Conservation (phyloP, 2,113 vertebrate species). For the Piprites chloris region DNA sequence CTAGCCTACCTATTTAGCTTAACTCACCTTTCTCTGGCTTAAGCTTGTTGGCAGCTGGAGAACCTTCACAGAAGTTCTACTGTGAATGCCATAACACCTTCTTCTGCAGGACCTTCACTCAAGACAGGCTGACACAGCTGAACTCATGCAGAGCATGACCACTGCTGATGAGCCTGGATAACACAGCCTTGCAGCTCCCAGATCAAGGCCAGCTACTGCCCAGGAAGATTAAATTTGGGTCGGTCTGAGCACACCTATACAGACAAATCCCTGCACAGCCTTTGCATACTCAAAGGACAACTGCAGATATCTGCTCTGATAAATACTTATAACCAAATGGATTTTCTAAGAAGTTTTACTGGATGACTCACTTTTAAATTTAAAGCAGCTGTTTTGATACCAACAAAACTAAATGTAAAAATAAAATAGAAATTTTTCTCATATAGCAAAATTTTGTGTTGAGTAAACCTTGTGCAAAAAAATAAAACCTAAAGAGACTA, state of each 20-base stretch:
- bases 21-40: not conserved
- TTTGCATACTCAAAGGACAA: not conserved
- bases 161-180: accelerated
- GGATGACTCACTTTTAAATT: not conserved
- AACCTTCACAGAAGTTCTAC: not conserved
- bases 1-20: not conserved
- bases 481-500: not conserved
- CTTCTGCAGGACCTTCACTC: not conserved
- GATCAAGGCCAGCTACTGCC: not conserved
- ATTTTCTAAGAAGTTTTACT: not conserved
- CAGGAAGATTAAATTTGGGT: not conserved
- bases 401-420: not conserved
- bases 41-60: not conserved
- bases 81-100: not conserved
- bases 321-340: not conserved
- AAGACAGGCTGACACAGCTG: not conserved
- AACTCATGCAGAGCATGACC: not conserved
- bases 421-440: not conserved
- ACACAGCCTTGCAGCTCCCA: not conserved
- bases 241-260: not conserved
- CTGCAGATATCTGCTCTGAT: not conserved
- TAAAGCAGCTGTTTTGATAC: not conserved
- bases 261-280: not conserved
- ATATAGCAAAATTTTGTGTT: not conserved
- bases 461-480: not conserved